Evolutionary conservation across 1,140 invertebrate genomes (phyloP).

Genomic region (Diorhabda elongata): DNA sequence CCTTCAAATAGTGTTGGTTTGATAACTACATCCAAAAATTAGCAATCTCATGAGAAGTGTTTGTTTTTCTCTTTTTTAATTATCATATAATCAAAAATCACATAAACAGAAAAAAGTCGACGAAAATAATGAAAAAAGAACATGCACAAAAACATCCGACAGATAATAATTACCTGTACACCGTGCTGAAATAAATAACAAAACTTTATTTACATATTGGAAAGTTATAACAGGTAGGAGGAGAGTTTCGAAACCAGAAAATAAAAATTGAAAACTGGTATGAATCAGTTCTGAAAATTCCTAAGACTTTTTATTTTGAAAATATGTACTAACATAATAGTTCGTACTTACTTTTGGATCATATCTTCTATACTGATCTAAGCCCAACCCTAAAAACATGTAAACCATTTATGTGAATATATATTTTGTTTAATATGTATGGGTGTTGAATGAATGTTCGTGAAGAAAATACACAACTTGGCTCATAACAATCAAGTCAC

Average conservation of each 20-base stretch:
- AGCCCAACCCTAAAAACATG: slow-evolving; percentile 71
- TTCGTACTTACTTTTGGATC: slow-evolving; percentile 82
- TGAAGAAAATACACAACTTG: too few species aligned
- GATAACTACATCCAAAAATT: too few species aligned
- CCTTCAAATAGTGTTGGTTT: too few species aligned
- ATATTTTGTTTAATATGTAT: too few species aligned
- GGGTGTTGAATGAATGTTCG: too few species aligned
- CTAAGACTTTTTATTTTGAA: too few species aligned
- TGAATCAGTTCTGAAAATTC: too few species aligned
- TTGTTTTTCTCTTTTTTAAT: too few species aligned
- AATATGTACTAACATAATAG: too few species aligned
- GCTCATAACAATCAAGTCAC: too few species aligned
- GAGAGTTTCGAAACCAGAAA: not conserved
- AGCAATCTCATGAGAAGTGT: too few species aligned
- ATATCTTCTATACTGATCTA: slow-evolving; percentile 93
- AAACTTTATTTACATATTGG: slow-evolving; percentile 15
- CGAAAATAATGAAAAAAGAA: slow-evolving; percentile 14
- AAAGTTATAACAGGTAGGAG: not conserved
- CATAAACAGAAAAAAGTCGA: slow-evolving; percentile 7
- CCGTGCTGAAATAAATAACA: slow-evolving; percentile 39
- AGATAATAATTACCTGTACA: slow-evolving; percentile 40
- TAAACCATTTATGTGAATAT: too few species aligned
- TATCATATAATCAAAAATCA: not conserved
- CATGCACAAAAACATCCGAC: slow-evolving; percentile 21
- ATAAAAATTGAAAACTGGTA: not conserved